Percentiles rank a stretch among this genome's conserved stretches.
Evolutionary conservation across 2,113 vertebrate species (phyloP).

Genomic region (Chionodraco myersi): DNA sequence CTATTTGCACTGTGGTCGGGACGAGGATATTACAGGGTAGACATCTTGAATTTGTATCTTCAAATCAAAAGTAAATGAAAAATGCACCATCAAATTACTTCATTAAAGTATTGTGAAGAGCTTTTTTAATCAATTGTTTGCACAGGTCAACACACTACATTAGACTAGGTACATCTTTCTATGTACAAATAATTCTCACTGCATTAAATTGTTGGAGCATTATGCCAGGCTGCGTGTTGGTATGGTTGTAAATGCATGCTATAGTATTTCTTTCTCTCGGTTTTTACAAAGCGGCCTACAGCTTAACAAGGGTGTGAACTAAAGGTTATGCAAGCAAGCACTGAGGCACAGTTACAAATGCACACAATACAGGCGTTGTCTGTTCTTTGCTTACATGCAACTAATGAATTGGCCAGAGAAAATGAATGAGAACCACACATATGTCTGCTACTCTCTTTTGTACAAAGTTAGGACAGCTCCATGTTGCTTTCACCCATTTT

Average conservation of each 20-base stretch:
- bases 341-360: neutral
- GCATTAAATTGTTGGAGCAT: neutral
- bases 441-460: neutral
- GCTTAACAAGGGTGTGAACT: neutral
- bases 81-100: neutral
- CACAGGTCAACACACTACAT: neutral
- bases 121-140: neutral
- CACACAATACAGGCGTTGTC: slow-evolving; percentile 23
- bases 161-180: neutral
- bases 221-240: neutral
- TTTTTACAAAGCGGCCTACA: neutral
- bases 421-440: neutral
- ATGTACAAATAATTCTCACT: neutral
- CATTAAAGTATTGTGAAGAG: neutral
- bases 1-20: neutral
- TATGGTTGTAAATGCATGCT: neutral
- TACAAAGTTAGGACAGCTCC: neutral
- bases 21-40: neutral
- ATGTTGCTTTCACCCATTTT: neutral
- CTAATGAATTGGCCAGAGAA: neutral
- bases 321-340: neutral
- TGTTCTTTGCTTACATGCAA: neutral
- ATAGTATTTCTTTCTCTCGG: neutral
- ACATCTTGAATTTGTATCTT: neutral
- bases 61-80: too few species aligned